Conservation (phyloP, 2,113 vertebrate species). For the Mastomys coucha region DNA sequence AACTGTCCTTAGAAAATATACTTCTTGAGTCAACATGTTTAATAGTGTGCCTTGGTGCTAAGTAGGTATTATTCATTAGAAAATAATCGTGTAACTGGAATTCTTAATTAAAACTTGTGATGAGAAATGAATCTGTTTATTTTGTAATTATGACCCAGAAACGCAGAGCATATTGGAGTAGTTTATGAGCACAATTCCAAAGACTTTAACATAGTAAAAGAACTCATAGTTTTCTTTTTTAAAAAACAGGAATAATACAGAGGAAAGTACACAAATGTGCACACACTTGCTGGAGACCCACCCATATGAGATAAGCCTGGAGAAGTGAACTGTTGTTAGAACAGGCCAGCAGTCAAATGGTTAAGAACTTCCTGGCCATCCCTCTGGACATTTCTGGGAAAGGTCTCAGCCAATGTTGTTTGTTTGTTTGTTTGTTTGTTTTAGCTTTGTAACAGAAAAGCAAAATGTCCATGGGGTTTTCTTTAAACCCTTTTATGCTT, state of each 20-base stretch:
- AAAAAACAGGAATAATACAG: not conserved
- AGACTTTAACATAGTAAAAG: slow-evolving; percentile 60
- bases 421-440: not conserved
- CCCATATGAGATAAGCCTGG: not conserved
- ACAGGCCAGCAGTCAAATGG: not conserved
- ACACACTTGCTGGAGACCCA: not conserved
- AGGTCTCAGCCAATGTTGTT: not conserved
- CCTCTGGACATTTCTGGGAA: slow-evolving; percentile 49
- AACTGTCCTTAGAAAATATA: slow-evolving; percentile 63
- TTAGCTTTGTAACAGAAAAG: slow-evolving; percentile 50
- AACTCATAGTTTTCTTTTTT: slow-evolving; percentile 50
- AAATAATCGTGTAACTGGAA: slow-evolving; percentile 77
- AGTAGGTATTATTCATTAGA: slow-evolving; percentile 76
- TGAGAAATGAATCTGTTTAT: slow-evolving; percentile 77
- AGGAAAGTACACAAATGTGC: not conserved
- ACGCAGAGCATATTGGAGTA: slow-evolving; percentile 63
- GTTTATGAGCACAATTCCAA: slow-evolving; percentile 66
- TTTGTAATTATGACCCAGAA: slow-evolving; percentile 77
- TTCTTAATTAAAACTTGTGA: slow-evolving; percentile 80
- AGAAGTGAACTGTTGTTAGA: not conserved
- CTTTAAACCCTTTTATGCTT: not conserved
- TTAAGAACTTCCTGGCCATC: slow-evolving; percentile 12
- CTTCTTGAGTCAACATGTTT: slow-evolving; percentile 71
- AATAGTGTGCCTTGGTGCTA: slow-evolving; percentile 35
- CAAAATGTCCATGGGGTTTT: slow-evolving; percentile 33